Evolutionary conservation across 1,140 invertebrate species (phyloP), one percentile per base, ranked within the genome.

Genomic region (Helicoverpa armigera): DNA sequence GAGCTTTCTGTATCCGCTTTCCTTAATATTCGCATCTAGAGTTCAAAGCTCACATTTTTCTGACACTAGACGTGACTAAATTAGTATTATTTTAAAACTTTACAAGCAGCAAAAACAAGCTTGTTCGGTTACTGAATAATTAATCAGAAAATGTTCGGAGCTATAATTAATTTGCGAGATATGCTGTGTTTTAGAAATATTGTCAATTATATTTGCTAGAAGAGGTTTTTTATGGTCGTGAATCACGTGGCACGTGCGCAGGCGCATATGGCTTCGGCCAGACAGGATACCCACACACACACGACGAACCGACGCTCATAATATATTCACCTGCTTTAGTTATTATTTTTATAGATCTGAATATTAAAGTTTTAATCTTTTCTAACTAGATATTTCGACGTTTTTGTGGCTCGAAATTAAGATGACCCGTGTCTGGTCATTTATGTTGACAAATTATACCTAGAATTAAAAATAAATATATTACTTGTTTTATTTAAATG

Each of bases 211-310:
- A 65, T 50, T 16, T n/a, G 48, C 67, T 73, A 69, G 63, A 72
- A 77, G 80, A 43, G 65, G 65, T 69, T 78, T 81, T 86, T 79
- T 50, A 7, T 63, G 35, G 16, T 75, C 84, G 84, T 89, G 87
- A 91, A 83, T 88, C 86, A 88, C 74, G 48, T 79, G 84, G 84
- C 86, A 84, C 89, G 76, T 78, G 88, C 82, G 87, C 84, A 54
- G 16, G 73, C 82, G 82, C 89, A 92, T 86, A 90, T 91, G 90
- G 83, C 77, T 79, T 74, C 80, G 85, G 83, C 85, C 82, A 82
- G 82, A 83, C 84, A 84, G 50, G 31, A 60, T 61, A 23, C 72
- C 72, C 31, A 53, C 72, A 50, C 7, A 16, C 14, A 53, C 58
- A 58, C 72, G 10, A n/a, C 14, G 14, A 18, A 54, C 31, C 31